Evolutionary conservation across 2,113 vertebrate species (phyloP).

Genomic region (Trichomycterus rosablanca): DNA sequence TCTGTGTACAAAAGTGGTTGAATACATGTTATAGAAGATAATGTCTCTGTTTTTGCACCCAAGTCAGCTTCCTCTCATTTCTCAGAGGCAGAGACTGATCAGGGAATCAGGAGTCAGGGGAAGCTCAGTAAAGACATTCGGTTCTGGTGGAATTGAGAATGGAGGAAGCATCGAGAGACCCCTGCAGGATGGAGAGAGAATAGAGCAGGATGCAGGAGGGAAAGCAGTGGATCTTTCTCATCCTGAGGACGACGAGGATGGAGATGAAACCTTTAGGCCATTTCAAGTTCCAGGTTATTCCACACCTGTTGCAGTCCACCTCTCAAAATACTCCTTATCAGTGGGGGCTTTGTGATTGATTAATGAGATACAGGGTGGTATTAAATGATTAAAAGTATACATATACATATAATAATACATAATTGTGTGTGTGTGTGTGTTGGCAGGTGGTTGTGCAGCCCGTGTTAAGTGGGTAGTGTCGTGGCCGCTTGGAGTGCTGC

Average conservation of each 20-base stretch:
- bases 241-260: conserved; percentile 58
- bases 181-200: conserved; percentile 43
- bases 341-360: background rate
- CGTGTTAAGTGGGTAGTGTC: conserved; percentile 69
- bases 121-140: conserved; percentile 52
- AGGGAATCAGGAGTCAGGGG: conserved; percentile 44
- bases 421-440: conserved; percentile 3
- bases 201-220: conserved; percentile 47
- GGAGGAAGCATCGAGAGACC: conserved; percentile 54
- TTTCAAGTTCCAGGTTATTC: conserved; percentile 64
- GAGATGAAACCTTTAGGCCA: conserved; percentile 60
- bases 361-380: too few relatives aligned
- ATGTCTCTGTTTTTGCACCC: too few relatives aligned
- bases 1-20: too few relatives aligned
- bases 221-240: conserved; percentile 41
- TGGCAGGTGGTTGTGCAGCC: conserved; percentile 55
- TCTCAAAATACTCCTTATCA: too few relatives aligned
- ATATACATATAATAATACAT: too few relatives aligned
- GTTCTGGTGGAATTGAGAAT: conserved; percentile 63
- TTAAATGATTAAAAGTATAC: too few relatives aligned
- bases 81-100: conserved; percentile 68
- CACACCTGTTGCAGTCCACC: too few relatives aligned
- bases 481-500: conserved; percentile 70
- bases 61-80: too few relatives aligned
- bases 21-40: too few relatives aligned